Base-by-base conservation (phyloP, 2,888 invertebrate genomes). In the Ennomos fuscantarius region DNA sequence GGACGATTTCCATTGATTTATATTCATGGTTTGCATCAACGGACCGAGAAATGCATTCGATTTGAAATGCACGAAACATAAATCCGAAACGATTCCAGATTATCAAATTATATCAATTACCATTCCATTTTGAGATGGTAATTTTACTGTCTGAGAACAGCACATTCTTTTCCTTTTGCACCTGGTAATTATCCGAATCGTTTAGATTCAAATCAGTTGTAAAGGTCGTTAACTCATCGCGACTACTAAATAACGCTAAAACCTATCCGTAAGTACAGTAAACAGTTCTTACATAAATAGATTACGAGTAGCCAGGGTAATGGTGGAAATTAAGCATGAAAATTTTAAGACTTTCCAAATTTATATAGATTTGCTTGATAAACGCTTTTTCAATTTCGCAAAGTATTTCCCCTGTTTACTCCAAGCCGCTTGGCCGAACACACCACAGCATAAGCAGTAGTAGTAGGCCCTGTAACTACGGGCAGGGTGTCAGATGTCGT, bases 401-500 rank as follows among this genome's bases (percentile, higher is more conserved):
- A 34, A 34, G 8, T 9, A 9, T 6, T 12, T 34, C 13, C 9
- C 9, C 12, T 31, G 9, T 12, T 36, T 0, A 43, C 24, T 54
- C 10, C n/a, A 51, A 56, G 40, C 55, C 50, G 45, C 35, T 34
- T 46, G 53, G 46, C 48, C n/a, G 32, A 31, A 40, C n/a, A 39
- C 12, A 43, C 41, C 56, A 39, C 36, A 55, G 48, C 32, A 37
- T 42, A 48, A 8, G 9, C 12, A 41, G 8, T 8, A 40, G 55
- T 50, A 0, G 11, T 15, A n/a, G 66, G 69, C 64, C 69, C 62
- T 72, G 77, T 72, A 68, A 72, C 76, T 82, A 84, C 84, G 81
- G 81, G 78, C 82, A 80, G 77, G 83, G 87, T 89, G 83, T 91
- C 90, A 82, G 79, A 86, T 90, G 81, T 84, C 88, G 72, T 68